Percentiles rank a stretch among this genome's conserved stretches.
phyloP scores from a whole-genome alignment of 2,113 vertebrate species.

The Perca fluviatilis region DNA sequence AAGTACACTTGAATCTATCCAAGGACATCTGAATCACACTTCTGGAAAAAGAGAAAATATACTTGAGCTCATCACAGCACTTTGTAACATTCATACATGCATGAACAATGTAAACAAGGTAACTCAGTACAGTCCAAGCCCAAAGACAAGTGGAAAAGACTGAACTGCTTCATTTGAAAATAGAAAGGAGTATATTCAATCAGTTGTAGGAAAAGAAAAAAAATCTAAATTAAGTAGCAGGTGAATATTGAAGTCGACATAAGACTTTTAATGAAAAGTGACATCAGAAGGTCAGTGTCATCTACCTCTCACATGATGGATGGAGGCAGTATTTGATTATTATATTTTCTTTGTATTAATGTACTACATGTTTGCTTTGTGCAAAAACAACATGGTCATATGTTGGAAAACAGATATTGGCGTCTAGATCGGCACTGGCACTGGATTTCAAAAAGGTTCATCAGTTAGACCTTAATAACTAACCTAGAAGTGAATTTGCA shows the following conservation, averaged over 20 bases:
- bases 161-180: background rate
- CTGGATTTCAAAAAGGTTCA: slow-evolving; percentile 32
- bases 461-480: slow-evolving; percentile 32
- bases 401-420: background rate
- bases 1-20: slow-evolving; percentile 39
- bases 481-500: slow-evolving; percentile 23
- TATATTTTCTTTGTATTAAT: slow-evolving; percentile 7
- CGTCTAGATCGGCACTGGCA: background rate
- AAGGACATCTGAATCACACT: slow-evolving; percentile 43
- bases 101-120: slow-evolving; percentile 57
- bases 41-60: slow-evolving; percentile 16
- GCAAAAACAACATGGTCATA: background rate
- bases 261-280: background rate
- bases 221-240: background rate
- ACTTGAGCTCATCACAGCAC: slow-evolving; percentile 15
- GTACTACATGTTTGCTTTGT: background rate
- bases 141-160: slow-evolving; percentile 18
- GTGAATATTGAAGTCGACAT: background rate
- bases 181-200: slow-evolving; percentile 2
- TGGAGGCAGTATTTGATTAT: background rate
- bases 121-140: slow-evolving; percentile 36
- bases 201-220: background rate
- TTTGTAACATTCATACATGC: slow-evolving; percentile 36
- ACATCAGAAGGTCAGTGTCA: background rate
- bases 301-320: background rate